These are phyloP conservation scores for human (Homo sapiens) DNA, from an alignment of 2,113 vertebrate species.

Conservation along the genomic window GRCh38 chr3:56788001-56788500, in stretches of 20 bases:
- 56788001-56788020: not conserved
- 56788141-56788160: not conserved
- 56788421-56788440: not conserved
- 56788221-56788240: not conserved
- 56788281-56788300: not conserved
- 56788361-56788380: not conserved
- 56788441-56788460: not conserved
- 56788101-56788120: not conserved
- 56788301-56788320: not conserved
- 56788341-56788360: not conserved
- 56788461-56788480: not conserved
- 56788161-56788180: not conserved
- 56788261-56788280: not conserved
- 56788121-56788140: not conserved
- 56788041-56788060: not conserved
- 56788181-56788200: not conserved
- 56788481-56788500: not conserved
- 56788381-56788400: slow-evolving; percentile 1
- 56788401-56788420: not conserved
- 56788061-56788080: not conserved
- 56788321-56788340: not conserved
- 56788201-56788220: not conserved
- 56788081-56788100: not conserved
- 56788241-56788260: not conserved
- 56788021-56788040: not conserved